A percentile compares a stretch with the other conserved stretches of the same genome.
phyloP scores from a whole-genome alignment of 2,797 vertebrate genomes.

The Ctenochaetus hawaiiensis region DNA sequence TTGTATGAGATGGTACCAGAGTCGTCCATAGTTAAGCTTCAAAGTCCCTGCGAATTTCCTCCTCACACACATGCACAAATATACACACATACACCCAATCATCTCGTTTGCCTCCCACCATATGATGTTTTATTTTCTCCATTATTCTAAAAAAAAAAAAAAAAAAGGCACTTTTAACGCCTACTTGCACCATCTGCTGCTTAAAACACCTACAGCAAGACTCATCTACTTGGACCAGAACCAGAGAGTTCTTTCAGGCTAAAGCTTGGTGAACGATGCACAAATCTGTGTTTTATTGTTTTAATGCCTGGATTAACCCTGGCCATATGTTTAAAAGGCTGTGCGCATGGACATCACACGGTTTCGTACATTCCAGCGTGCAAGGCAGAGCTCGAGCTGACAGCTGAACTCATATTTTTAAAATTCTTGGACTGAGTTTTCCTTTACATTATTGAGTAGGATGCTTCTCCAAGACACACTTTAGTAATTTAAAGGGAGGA shows the following conservation, averaged over 20 bases:
- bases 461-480: constrained; percentile 7
- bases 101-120: constrained; percentile 24
- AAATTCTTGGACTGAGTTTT: background rate
- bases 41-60: constrained; percentile 36
- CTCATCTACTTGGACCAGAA: constrained; percentile 25
- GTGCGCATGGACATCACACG: background rate
- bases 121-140: constrained; percentile 53
- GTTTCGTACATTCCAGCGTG: background rate
- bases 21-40: constrained; percentile 63
- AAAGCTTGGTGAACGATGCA: background rate
- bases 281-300: background rate
- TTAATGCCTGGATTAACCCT: background rate
- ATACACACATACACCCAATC: background rate
- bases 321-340: background rate
- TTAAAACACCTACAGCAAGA: constrained; percentile 43
- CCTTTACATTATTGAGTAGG: background rate
- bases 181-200: constrained; percentile 70
- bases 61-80: constrained; percentile 3
- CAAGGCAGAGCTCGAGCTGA: background rate
- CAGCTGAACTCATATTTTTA: background rate
- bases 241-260: constrained; percentile 11
- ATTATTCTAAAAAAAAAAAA: constrained; percentile 48
- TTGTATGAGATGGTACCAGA: constrained; percentile 55
- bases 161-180: constrained; percentile 37
- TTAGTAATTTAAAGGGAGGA: constrained; percentile 37